These are phyloP conservation scores for Aleiodes testaceus DNA, from an alignment of 2,888 invertebrate species.

Conservation along the genomic window DNA sequence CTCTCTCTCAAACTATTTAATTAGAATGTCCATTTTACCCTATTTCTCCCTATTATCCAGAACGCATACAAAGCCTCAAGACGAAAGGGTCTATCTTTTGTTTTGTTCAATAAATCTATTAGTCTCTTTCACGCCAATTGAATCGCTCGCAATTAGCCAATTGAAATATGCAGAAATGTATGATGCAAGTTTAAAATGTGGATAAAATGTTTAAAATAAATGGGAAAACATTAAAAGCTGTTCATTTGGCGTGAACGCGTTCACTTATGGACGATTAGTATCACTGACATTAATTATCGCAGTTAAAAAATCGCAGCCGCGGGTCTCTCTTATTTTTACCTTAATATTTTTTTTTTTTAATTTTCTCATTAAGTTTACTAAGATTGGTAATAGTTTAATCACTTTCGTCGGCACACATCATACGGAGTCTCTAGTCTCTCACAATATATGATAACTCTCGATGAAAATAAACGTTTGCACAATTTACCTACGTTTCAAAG, in stretches of 20 bases:
- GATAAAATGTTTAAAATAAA: constrained; percentile 1
- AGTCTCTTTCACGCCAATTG: constrained; percentile 33
- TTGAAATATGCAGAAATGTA: too few relatives aligned
- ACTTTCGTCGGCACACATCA: constrained; percentile 29
- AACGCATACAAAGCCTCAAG: constrained; percentile 33
- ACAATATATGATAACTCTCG: constrained; percentile 20
- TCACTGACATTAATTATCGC: constrained; percentile 40
- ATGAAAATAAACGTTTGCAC: not conserved
- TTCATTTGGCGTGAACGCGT: constrained; percentile 37
- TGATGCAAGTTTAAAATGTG: too few relatives aligned
- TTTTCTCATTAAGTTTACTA: constrained; percentile 10
- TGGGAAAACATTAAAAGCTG: constrained; percentile 18
- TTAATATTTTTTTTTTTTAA: not conserved
- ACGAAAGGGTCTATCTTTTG: constrained; percentile 38
- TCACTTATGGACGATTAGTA: constrained; percentile 37
- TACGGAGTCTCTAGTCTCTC: constrained; percentile 32
- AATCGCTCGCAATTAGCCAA: not conserved
- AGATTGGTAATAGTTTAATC: constrained; percentile 37
- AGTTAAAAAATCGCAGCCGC: constrained; percentile 39
- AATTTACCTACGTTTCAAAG: constrained; percentile 18
- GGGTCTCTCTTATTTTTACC: constrained; percentile 6
- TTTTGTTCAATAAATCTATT: constrained; percentile 22
- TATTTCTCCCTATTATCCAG: not conserved
- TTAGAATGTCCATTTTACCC: not conserved
- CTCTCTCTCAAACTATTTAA: not conserved